Conservation (phyloP, 2,113 vertebrate species). For the Macquaria australasica region DNA sequence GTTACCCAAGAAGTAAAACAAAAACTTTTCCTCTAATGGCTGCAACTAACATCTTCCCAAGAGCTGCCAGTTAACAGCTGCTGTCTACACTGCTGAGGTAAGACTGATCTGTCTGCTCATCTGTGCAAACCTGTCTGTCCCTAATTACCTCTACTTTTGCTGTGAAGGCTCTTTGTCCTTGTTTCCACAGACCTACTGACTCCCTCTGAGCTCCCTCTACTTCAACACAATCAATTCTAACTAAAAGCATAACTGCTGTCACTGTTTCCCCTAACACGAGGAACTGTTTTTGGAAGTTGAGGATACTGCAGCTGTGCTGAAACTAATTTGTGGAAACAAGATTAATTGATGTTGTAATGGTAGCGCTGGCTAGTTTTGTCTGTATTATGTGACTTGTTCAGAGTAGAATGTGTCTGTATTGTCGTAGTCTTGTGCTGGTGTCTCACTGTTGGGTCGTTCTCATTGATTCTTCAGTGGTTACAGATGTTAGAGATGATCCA, state of each 20-base stretch:
- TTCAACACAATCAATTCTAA: conserved; percentile 29
- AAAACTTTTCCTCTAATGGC: conserved; percentile 60
- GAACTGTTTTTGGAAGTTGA: conserved; percentile 20
- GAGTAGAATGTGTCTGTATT: conserved; percentile 61
- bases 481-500: conserved; percentile 35
- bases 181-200: conserved; percentile 78
- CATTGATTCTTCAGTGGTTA: conserved; percentile 16
- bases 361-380: conserved; percentile 53
- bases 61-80: conserved; percentile 76
- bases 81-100: conserved; percentile 77
- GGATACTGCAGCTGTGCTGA: conserved; percentile 38
- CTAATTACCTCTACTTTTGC: conserved; percentile 28
- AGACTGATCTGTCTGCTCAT: conserved; percentile 74
- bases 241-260: conserved; percentile 27
- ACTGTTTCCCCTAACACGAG: conserved; percentile 7
- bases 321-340: conserved; percentile 82
- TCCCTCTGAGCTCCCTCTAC: conserved; percentile 35
- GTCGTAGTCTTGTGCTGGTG: conserved; percentile 56
- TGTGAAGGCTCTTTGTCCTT: conserved; percentile 67
- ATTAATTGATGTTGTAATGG: conserved; percentile 64
- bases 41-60: conserved; percentile 75
- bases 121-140: conserved; percentile 64
- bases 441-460: conserved; percentile 41
- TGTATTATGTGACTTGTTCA: conserved; percentile 59
- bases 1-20: background rate